Base-by-base conservation (phyloP, 2,113 vertebrate genomes). In the Rynchops niger region DNA sequence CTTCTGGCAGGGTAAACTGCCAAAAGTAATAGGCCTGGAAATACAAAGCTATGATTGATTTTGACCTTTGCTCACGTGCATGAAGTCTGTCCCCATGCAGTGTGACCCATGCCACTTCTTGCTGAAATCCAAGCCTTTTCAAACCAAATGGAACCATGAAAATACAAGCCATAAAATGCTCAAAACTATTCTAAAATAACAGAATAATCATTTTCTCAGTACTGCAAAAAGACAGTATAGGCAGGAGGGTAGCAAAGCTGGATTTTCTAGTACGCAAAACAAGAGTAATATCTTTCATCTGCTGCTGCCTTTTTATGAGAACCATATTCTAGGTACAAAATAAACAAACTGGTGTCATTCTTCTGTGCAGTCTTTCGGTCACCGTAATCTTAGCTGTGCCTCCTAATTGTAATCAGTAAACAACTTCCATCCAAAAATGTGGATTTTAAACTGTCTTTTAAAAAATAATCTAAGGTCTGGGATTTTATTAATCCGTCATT, bases 1-100 rank as follows among this genome's bases (percentile, higher is more conserved):
- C 79, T 96, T 88, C 94, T 94, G 85, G 67, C 93, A 92, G 82
- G 85, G 87, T 93, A 94, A 96, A 94, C 90, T 96, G 90, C 86
- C 90, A 94, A 93, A 96, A 93, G 92, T 95, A 71, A 93, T 93
- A 94, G 89, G 70, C 61, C 80, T 93, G 90, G 93, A 95, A 86
- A 92, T 94, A 90, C 83, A 94, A 92, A 96, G 87, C 74, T 95
- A 77, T 95, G 95, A 96, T 96, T 96, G 96, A 97, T 96, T 96
- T 88, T 96, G 93, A 96, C 95, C 94, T 97, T 95, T 97, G 97
- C 91, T 95, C 86, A 67, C 25, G 29, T 82, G 94, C 93, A 86
- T 93, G 82, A 90, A 97, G 96, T 83, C 93, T 88, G 89, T 92
- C 93, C 73, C 80, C 88, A 92, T 90, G 95, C 95, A 95, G 86